Evolutionary conservation across 2,113 vertebrate species (phyloP), one percentile per base, ranked within the genome.

Genomic region (Eolophus roseicapilla): DNA sequence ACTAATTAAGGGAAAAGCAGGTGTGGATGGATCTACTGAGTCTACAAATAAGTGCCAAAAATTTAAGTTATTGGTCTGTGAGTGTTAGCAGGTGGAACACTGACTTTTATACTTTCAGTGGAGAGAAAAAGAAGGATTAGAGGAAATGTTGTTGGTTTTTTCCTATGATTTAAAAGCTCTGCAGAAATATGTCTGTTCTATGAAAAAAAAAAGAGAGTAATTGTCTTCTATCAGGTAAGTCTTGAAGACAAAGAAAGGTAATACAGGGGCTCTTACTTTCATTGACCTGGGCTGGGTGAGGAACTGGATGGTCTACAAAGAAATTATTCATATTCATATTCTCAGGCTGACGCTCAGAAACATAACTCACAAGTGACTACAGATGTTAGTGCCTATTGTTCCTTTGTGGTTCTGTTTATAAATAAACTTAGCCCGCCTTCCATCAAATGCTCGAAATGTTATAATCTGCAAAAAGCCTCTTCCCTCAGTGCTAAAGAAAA

Each of bases 1-100:
- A 79, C 96, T 98, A 98, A 98, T 98, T 98, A 98, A 97, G 93
- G 95, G 82, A 84, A 98, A 98, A 97, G 95, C 98, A 98, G 98
- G 98, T 98, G 98, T 97, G 97, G 97, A 98, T 96, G 93, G 89
- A 91, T 97, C 96, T 97, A 96, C 97, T 97, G 96, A 97, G 95
- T 65, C 87, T 93, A 94, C 94, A 97, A 97, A 96, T 97, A 97
- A 97, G 82, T 97, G 96, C 95, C 97, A 95, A 96, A 98, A 97
- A 96, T 97, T 96, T 96, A 98, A 98, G 97, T 97, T 98, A 97
- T 96, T 98, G 97, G 97, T 97, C 88, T 96, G 87, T 97, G 94
- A 98, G 97, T 97, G 97, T 90, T 98, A 97, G 97, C 97, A 98
- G 97, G 98, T 98, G 98, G 97, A 97, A 9, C 46, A 81, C 73